These are phyloP conservation scores for Butorides virescens DNA, from an alignment of 2,113 vertebrate genomes.

Conservation along the genomic window DNA sequence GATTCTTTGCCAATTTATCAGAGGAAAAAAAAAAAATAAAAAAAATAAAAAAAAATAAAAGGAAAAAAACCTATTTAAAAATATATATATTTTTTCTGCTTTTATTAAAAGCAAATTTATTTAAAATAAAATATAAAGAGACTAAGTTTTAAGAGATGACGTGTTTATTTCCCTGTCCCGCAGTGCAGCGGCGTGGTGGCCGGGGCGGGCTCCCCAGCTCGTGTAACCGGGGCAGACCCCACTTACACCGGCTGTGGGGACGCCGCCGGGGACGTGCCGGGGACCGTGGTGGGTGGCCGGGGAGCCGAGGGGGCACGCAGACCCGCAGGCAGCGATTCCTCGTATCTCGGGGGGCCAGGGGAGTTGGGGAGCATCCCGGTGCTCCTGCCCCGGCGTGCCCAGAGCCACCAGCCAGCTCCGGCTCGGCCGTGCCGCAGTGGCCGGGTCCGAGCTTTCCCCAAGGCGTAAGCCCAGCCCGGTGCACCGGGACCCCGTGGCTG, in stretches of 20 bases:
- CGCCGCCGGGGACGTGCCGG: not conserved
- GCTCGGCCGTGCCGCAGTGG: not conserved
- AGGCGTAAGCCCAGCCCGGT: not conserved
- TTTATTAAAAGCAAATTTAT: constrained; percentile 80
- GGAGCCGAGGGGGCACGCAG: not conserved
- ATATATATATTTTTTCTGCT: constrained; percentile 71
- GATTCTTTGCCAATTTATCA: constrained; percentile 55
- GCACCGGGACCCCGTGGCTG: not conserved
- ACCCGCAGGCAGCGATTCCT: not conserved
- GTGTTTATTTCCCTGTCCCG: constrained; percentile 40
- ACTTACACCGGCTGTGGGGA: not conserved
- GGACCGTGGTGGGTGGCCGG: not conserved
- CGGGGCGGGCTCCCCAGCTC: not conserved
- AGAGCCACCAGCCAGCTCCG: not conserved
- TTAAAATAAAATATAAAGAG: constrained; percentile 70
- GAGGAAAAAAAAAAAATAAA: not conserved
- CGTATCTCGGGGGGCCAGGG: not conserved
- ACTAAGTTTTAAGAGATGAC: constrained; percentile 35
- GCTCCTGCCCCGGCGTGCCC: not conserved
- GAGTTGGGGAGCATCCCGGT: not conserved
- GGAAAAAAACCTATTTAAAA: constrained; percentile 66
- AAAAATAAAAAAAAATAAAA: constrained; percentile 55
- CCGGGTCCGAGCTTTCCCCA: not conserved
- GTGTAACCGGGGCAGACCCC: not conserved
- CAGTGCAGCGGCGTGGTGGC: not conserved